Percentiles rank a stretch among this genome's conserved stretches.
These are phyloP conservation scores for Zingel zingel DNA, from an alignment of 2,113 vertebrate genomes.

Conservation along the genomic window DNA sequence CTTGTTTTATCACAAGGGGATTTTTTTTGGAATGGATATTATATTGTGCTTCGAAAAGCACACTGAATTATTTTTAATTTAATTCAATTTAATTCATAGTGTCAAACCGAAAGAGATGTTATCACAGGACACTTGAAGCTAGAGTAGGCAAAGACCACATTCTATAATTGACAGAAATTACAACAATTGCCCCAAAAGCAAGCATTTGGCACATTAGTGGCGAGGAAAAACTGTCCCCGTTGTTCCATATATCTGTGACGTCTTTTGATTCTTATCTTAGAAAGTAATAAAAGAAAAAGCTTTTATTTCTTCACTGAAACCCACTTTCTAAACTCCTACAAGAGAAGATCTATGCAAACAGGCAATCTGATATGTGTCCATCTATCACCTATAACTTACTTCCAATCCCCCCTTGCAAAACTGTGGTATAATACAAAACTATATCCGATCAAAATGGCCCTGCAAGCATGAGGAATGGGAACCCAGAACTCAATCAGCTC, in stretches of 20 bases:
- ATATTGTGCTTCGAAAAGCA: neutral
- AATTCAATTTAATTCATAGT: too few species aligned
- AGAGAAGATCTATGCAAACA: neutral
- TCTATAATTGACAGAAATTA: too few species aligned
- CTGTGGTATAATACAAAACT: neutral
- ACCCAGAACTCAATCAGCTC: conserved; percentile 52
- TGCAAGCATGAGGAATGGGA: conserved; percentile 14
- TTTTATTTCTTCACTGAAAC: neutral
- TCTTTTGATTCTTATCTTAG: neutral
- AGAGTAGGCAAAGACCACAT: too few species aligned
- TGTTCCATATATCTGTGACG: neutral
- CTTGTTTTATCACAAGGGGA: neutral
- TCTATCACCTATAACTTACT: neutral
- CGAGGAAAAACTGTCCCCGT: too few species aligned
- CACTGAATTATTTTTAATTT: neutral
- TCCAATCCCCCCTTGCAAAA: neutral
- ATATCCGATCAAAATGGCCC: conserved; percentile 29
- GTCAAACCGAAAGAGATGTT: too few species aligned
- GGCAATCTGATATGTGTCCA: neutral
- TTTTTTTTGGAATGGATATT: neutral
- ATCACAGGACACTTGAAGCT: too few species aligned
- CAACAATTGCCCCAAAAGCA: too few species aligned
- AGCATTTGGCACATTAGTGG: too few species aligned
- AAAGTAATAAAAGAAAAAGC: neutral
- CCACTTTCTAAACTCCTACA: neutral